phyloP scores from a whole-genome alignment of 2,113 vertebrate genomes.

The Romanogobio albipinnatus region DNA sequence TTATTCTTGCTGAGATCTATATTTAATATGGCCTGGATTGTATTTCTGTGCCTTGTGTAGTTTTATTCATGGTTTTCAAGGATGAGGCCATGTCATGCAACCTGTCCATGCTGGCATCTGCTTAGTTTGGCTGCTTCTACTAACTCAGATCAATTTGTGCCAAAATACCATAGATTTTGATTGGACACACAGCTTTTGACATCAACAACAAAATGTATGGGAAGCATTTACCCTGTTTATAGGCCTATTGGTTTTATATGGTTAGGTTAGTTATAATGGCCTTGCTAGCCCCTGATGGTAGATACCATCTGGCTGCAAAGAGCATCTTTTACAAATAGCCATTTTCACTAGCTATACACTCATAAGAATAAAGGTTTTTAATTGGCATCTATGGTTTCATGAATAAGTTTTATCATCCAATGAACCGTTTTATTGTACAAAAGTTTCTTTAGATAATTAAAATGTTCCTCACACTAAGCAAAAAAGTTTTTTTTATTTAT shows the following conservation, averaged over 20 bases:
- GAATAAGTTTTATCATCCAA: too few species aligned
- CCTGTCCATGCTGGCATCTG: slow-evolving; percentile 37
- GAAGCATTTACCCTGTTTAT: neutral
- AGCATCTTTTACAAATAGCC: neutral
- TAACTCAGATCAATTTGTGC: neutral
- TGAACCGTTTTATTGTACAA: too few species aligned
- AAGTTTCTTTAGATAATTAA: too few species aligned
- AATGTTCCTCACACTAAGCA: too few species aligned
- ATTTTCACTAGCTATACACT: neutral
- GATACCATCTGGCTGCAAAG: neutral
- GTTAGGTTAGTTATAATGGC: neutral
- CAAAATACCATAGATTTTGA: slow-evolving; percentile 18
- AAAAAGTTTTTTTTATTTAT: too few species aligned
- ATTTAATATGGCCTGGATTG: neutral
- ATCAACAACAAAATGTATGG: slow-evolving; percentile 8
- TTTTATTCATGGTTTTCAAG: slow-evolving; percentile 15
- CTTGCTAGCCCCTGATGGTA: neutral
- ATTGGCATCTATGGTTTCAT: too few species aligned
- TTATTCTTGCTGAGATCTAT: neutral
- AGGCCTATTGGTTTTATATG: neutral
- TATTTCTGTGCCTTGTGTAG: neutral
- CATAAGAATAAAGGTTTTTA: too few species aligned
- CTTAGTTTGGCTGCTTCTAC: slow-evolving; percentile 1
- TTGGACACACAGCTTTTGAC: neutral
- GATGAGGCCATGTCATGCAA: neutral